phyloP scores from a whole-genome alignment of 2,113 vertebrate genomes.

The Epinephelus moara region DNA sequence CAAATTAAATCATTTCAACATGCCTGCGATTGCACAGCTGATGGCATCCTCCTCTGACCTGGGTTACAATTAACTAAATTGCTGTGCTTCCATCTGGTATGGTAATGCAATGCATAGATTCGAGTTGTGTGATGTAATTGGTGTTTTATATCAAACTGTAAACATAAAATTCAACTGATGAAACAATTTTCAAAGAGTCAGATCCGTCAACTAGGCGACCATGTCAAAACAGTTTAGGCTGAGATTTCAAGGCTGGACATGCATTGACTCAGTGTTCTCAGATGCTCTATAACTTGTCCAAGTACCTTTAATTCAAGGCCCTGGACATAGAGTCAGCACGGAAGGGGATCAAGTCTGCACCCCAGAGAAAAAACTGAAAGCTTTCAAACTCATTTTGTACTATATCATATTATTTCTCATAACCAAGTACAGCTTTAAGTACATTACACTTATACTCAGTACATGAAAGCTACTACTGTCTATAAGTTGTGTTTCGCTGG shows the following conservation, averaged over 20 bases:
- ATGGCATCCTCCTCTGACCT: constrained; percentile 3
- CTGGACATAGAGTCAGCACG: no score
- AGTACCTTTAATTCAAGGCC: no score
- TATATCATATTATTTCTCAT: no score
- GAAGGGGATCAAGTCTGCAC: no score
- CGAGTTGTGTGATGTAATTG: neutral
- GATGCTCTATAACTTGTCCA: no score
- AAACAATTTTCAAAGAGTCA: neutral
- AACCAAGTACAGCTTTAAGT: no score
- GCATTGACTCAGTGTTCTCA: no score
- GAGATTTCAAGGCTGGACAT: neutral
- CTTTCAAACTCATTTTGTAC: no score
- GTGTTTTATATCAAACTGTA: constrained; percentile 19
- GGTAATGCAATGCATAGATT: neutral
- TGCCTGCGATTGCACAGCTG: neutral
- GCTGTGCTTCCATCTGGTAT: constrained; percentile 7
- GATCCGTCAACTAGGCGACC: neutral
- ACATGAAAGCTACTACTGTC: no score
- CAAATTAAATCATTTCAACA: constrained; percentile 3
- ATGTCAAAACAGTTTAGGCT: neutral
- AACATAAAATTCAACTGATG: neutral
- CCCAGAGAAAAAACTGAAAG: no score
- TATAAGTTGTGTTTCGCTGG: no score
- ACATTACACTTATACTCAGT: no score
- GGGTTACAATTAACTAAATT: constrained; percentile 7